These are phyloP conservation scores for Lycorma delicatula DNA, from an alignment of 1,140 invertebrate species.

Conservation along the genomic window DNA sequence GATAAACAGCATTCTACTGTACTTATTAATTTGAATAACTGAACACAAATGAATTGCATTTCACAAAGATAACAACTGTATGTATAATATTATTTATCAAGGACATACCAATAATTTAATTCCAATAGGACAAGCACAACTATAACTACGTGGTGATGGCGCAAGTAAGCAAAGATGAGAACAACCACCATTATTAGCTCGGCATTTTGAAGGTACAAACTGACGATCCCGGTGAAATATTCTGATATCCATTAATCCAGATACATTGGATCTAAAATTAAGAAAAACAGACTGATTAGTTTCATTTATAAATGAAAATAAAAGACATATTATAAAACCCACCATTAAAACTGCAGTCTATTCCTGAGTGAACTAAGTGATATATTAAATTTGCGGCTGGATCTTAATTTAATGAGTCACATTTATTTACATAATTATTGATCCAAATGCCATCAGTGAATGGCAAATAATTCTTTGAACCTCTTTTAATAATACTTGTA, in stretches of 20 bases:
- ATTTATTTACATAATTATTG: too few relatives aligned
- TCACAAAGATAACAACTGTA: constrained; percentile 16
- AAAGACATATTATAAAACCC: too few relatives aligned
- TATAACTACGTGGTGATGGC: constrained; percentile 48
- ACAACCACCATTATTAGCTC: constrained; percentile 71
- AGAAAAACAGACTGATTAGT: too few relatives aligned
- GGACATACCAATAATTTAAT: constrained; percentile 54
- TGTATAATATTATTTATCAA: neutral
- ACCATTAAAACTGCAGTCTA: too few relatives aligned
- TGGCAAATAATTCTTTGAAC: too few relatives aligned
- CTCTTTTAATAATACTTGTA: too few relatives aligned
- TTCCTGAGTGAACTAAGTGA: too few relatives aligned
- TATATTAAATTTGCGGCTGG: too few relatives aligned
- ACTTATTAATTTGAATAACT: neutral
- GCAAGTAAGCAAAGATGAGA: constrained; percentile 84
- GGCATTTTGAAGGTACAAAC: constrained; percentile 52
- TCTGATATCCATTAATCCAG: constrained; percentile 73
- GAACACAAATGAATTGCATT: neutral
- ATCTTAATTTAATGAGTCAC: too few relatives aligned
- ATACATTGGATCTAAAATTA: constrained; percentile 51
- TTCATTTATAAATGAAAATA: neutral
- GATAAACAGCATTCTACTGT: neutral
- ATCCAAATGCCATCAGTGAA: too few relatives aligned
- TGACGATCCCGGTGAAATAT: constrained; percentile 67
- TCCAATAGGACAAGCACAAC: constrained; percentile 83